phyloP scores from a whole-genome alignment of 1,140 invertebrate genomes.

The Tetranychus cinnabarinus region DNA sequence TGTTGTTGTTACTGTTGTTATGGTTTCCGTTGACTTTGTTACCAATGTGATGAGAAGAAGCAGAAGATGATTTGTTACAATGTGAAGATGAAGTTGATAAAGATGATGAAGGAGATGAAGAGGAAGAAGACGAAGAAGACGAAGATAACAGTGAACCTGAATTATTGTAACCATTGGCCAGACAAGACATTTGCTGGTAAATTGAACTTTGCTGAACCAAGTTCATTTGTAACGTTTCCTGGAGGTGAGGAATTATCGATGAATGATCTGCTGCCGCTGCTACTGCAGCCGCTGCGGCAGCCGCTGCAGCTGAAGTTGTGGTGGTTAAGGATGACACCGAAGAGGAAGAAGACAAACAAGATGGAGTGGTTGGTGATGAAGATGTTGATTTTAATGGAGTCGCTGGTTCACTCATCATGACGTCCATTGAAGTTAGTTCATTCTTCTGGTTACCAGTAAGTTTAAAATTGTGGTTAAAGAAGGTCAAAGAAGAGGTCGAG shows the following conservation, averaged over 20 bases:
- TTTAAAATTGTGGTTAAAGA: background rate
- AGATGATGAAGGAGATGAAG: too few species aligned
- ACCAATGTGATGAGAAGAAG: background rate
- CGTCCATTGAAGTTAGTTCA: background rate
- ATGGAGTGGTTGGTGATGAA: background rate
- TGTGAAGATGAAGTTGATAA: too few species aligned
- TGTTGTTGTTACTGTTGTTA: background rate
- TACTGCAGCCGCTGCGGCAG: background rate
- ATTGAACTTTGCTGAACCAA: slow-evolving; percentile 4
- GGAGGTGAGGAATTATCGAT: background rate
- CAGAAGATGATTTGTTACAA: too few species aligned
- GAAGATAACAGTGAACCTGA: too few species aligned
- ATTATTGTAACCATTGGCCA: too few species aligned
- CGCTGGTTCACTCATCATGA: background rate
- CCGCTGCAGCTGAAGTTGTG: background rate
- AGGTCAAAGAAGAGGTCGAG: background rate
- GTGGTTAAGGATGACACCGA: background rate
- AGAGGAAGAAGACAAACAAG: background rate
- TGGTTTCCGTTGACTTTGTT: background rate
- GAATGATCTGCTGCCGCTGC: background rate
- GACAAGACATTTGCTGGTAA: background rate
- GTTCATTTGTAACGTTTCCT: slow-evolving; percentile 2
- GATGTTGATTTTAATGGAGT: background rate
- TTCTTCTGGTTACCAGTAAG: background rate
- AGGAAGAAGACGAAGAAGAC: too few species aligned